Evolutionary conservation across 2,888 invertebrate genomes (phyloP).

Genomic region (Orchestes rusci): DNA sequence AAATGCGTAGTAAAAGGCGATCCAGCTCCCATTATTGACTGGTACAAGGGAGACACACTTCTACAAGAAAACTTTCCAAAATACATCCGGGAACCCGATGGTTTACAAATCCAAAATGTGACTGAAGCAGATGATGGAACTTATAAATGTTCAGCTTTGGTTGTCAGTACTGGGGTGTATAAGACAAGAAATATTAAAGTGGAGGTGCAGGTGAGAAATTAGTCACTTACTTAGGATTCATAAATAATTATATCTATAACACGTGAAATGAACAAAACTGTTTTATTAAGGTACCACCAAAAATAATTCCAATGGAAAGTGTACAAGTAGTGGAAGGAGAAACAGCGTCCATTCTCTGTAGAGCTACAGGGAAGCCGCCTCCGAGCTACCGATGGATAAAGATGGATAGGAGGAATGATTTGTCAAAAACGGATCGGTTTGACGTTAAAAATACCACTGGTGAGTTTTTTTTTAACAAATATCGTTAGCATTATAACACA

Average conservation of each 20-base stretch:
- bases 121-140: conserved; percentile 77
- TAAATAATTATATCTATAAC: conserved; percentile 2
- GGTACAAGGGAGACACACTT: conserved; percentile 70
- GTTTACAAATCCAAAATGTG: conserved; percentile 68
- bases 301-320: conserved; percentile 56
- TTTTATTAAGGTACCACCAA: conserved; percentile 67
- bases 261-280: too few relatives aligned
- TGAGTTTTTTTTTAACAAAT: conserved; percentile 45
- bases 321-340: conserved; percentile 75
- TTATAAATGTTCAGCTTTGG: conserved; percentile 83
- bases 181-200: conserved; percentile 71
- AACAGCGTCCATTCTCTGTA: conserved; percentile 66
- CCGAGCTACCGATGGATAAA: conserved; percentile 82
- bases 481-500: conserved; percentile 36
- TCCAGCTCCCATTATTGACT: conserved; percentile 78
- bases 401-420: conserved; percentile 61
- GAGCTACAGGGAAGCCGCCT: conserved; percentile 75
- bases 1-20: conserved; percentile 79
- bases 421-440: conserved; percentile 61
- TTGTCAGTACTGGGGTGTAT: conserved; percentile 72
- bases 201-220: too few relatives aligned
- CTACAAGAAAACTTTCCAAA: conserved; percentile 60
- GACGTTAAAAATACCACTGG: conserved; percentile 66
- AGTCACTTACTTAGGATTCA: too few relatives aligned
- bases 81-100: conserved; percentile 68